Base-by-base conservation (phyloP, 2,113 vertebrate genomes). In the Gymnobelideus leadbeateri region DNA sequence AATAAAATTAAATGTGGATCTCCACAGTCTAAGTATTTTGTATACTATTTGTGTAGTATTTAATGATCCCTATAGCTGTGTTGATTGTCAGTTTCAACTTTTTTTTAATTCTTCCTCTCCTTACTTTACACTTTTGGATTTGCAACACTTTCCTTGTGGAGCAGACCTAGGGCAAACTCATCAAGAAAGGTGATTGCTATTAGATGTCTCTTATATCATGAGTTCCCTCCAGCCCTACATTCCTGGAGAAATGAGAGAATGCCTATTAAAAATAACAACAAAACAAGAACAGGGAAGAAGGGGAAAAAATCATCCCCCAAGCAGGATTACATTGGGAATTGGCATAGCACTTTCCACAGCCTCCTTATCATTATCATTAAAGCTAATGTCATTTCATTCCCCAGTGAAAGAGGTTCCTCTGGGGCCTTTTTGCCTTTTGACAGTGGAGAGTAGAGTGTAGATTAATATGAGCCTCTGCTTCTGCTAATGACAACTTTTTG, bases 401-500 rank as follows among this genome's bases (percentile, higher is more conserved):
- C 96, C 92, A 98, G 98, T 94, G 98, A 98, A 98, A 98, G 97
- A 92, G 96, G 97, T 97, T 98, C 98, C 98, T 98, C 97, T 97
- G 97, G 98, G 98, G 97, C 95, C 95, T 98, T 97, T 97, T 96
- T 97, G 96, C 97, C 97, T 97, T 95, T 96, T 98, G 98, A 98
- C 97, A 98, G 97, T 95, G 92, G 97, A 98, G 97, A 98, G 97
- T 95, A 93, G 90, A 97, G 94, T 97, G 96, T 96, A 98, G 98
- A 98, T 98, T 99, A 99, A 98, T 98, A 98, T 91, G 91, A 96
- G 94, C 94, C 94, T 98, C 97, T 98, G 95, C 96, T 98, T 98
- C 98, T 97, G 97, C 68, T 95, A 98, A 98, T 98, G 96, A 96
- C 89, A 95, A 96, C 97, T 97, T 98, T 99, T 99, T 98, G 97